A percentile compares a stretch with the other conserved stretches of the same genome.
Evolutionary conservation across 92 coral and sea anemone species (phyloP).

Genomic region (Palythoa caribaeorum): DNA sequence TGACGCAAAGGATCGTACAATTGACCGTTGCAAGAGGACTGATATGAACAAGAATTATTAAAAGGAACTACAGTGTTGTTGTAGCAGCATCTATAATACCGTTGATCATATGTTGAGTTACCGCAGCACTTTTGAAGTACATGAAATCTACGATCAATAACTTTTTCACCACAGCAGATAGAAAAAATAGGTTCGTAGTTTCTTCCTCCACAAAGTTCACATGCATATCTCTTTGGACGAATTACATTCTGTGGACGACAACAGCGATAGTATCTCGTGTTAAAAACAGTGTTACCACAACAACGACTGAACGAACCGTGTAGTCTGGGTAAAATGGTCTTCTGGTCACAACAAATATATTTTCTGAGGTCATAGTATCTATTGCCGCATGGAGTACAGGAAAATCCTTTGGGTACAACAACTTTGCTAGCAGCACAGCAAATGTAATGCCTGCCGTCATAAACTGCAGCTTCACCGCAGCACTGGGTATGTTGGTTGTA

Average conservation of each 20-base stretch:
- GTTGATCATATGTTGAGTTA: not conserved
- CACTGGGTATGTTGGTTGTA: conserved; percentile 17
- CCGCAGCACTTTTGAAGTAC: conserved; percentile 4
- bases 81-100: not conserved
- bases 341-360: conserved; percentile 25
- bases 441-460: conserved; percentile 3
- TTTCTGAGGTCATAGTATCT: conserved; percentile 22
- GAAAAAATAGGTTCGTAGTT: not conserved
- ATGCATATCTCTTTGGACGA: not conserved
- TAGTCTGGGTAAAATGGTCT: not conserved
- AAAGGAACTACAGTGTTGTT: not conserved
- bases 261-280: conserved; percentile 19
- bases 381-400: conserved; percentile 18
- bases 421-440: conserved; percentile 28
- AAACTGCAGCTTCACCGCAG: conserved; percentile 28
- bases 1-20: not conserved
- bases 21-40: not conserved
- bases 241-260: conserved; percentile 30
- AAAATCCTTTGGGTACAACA: conserved; percentile 25
- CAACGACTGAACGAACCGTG: conserved; percentile 20
- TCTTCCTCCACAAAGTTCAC: conserved; percentile 20
- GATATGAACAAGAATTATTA: not conserved
- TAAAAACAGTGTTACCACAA: conserved; percentile 12
- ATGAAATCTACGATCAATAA: not conserved
- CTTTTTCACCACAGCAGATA: not conserved